A percentile compares a stretch with the other conserved stretches of the same genome.
Conservation (phyloP, 2,113 vertebrate species). For the Acanthisitta chloris region DNA sequence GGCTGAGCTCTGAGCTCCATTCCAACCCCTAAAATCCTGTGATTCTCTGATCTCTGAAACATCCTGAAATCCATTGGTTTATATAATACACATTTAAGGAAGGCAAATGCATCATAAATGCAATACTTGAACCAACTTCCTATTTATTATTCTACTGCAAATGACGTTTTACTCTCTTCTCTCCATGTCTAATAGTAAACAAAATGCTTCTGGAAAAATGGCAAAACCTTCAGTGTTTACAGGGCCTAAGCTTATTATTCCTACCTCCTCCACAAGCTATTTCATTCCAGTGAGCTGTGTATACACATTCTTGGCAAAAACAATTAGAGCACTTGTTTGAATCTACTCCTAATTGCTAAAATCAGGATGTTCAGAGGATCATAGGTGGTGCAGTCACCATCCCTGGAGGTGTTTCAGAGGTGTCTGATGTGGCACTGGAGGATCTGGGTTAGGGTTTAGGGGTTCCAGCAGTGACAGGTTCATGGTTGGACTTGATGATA, state of each 20-base stretch:
- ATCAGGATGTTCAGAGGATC: constrained; percentile 1
- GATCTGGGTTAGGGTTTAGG: too few relatives aligned
- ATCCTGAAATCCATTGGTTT: neutral
- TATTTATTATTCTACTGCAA: neutral
- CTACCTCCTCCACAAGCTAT: constrained; percentile 47
- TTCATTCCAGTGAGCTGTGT: constrained; percentile 46
- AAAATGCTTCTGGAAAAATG: constrained; percentile 57
- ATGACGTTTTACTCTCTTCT: neutral
- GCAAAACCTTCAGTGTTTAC: constrained; percentile 52
- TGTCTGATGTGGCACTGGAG: too few relatives aligned
- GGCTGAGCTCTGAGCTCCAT: too few relatives aligned
- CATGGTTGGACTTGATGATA: too few relatives aligned
- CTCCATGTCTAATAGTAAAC: constrained; percentile 18
- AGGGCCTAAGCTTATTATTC: constrained; percentile 39
- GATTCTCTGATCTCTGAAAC: too few relatives aligned
- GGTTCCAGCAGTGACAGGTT: too few relatives aligned
- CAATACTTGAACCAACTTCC: neutral
- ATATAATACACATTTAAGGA: neutral
- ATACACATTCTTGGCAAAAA: constrained; percentile 61
- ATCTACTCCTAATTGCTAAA: constrained; percentile 50
- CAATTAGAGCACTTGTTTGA: constrained; percentile 44
- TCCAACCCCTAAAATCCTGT: too few relatives aligned
- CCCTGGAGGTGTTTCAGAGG: too few relatives aligned
- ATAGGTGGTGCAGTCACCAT: too few relatives aligned
- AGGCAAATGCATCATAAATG: neutral